A percentile compares a stretch with the other conserved stretches of the same genome.
Conservation (phyloP, 2,797 vertebrate genomes). For the Chloroceryle inda region DNA sequence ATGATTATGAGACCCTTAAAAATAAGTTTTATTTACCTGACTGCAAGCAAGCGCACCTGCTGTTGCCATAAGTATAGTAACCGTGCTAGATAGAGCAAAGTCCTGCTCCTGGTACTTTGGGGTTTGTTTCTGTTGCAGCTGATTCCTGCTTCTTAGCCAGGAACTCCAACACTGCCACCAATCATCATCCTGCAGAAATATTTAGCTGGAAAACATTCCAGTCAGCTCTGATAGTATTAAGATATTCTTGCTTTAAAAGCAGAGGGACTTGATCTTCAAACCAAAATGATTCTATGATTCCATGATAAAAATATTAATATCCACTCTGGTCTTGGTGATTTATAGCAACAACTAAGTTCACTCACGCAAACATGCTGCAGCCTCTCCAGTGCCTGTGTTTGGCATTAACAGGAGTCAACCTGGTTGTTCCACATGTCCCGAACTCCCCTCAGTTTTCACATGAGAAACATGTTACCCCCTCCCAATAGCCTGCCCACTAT, state of each 20-base stretch:
- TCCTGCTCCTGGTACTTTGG: not conserved
- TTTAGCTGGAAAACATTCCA: not conserved
- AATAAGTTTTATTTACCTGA: not conserved
- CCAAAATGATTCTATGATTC: not conserved
- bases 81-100: not conserved
- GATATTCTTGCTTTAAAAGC: not conserved
- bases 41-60: too few species aligned
- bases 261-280: not conserved
- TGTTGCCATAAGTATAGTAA: not conserved
- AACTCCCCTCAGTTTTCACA: not conserved
- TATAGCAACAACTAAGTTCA: too few species aligned
- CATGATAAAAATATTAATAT: not conserved
- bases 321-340: too few species aligned
- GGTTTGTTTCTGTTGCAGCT: not conserved
- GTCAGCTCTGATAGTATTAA: not conserved
- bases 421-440: fast-evolving
- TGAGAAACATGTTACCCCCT: fast-evolving
- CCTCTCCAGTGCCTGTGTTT: fast-evolving
- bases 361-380: not conserved
- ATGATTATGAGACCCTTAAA: not conserved
- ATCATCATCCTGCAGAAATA: not conserved
- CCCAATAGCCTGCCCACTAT: not conserved
- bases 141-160: not conserved
- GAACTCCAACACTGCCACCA: not conserved
- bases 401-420: not conserved